A percentile compares a stretch with the other conserved stretches of the same genome.
phyloP scores from a whole-genome alignment of 2,797 vertebrate species.

The Steatocranus sp. region DNA sequence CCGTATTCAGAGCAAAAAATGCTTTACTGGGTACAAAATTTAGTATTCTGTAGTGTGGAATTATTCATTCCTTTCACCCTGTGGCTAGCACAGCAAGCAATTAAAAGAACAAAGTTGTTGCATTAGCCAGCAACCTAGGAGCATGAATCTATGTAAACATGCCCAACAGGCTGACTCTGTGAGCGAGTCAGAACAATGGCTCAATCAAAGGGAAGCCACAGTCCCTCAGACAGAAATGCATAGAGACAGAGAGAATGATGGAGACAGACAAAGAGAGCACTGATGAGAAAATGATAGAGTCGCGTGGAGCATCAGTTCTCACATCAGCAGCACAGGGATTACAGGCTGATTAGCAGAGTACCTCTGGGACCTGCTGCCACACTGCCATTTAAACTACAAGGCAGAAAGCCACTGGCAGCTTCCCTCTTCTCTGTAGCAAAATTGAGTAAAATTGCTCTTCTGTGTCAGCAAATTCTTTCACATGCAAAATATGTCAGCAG shows the following conservation, averaged over 20 bases:
- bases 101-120: conserved; percentile 69
- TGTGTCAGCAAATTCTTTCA: conserved; percentile 3
- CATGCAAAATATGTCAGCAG: background rate
- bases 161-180: conserved; percentile 41
- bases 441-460: conserved; percentile 2
- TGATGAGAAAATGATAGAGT: conserved; percentile 72
- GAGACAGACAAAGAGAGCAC: conserved; percentile 49
- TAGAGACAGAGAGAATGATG: conserved; percentile 10
- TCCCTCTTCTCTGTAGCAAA: conserved; percentile 3
- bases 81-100: conserved; percentile 53
- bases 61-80: conserved; percentile 48
- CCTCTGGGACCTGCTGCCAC: conserved; percentile 14
- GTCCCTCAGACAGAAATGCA: conserved; percentile 24
- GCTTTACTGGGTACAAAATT: background rate
- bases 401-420: conserved; percentile 8
- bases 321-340: conserved; percentile 51
- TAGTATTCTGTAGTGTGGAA: conserved; percentile 16
- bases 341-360: conserved; percentile 53
- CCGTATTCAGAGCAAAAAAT: background rate
- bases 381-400: conserved; percentile 1
- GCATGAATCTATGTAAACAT: conserved; percentile 60
- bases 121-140: conserved; percentile 55
- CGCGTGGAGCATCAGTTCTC: conserved; percentile 42
- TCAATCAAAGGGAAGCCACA: conserved; percentile 58
- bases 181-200: conserved; percentile 50